These are phyloP conservation scores for Polymixis flavicincta DNA, from an alignment of 2,888 invertebrate genomes.

Conservation along the genomic window DNA sequence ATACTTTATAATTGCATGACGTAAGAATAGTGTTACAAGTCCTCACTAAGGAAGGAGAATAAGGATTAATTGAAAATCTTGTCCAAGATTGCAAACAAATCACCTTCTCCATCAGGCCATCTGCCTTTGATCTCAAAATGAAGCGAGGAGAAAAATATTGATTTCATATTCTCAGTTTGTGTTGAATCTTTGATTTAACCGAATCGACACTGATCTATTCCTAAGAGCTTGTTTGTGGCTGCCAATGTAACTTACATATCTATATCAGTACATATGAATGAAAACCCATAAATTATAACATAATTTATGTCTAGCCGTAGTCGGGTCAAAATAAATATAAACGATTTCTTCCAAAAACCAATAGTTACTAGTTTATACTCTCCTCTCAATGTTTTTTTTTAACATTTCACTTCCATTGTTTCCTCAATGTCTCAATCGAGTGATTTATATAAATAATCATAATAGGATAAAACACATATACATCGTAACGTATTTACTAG, in stretches of 20 bases:
- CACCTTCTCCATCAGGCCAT: background rate
- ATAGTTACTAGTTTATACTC: slow-evolving; percentile 35
- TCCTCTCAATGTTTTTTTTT: slow-evolving; percentile 20
- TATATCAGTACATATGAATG: slow-evolving; percentile 13
- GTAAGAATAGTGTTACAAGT: background rate
- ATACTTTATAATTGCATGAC: background rate
- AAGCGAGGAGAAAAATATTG: background rate
- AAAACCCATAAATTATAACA: background rate
- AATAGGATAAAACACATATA: slow-evolving; percentile 48
- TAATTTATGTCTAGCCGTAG: slow-evolving; percentile 25
- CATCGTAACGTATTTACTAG: slow-evolving; percentile 70
- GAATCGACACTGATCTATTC: background rate
- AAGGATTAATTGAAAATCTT: background rate
- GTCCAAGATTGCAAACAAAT: background rate
- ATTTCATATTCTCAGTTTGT: background rate
- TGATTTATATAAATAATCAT: slow-evolving; percentile 47
- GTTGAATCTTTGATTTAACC: slow-evolving; percentile 9
- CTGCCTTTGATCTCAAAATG: slow-evolving; percentile 17
- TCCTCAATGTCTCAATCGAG: slow-evolving; percentile 40
- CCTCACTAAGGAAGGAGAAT: background rate
- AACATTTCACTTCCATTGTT: slow-evolving; percentile 41
- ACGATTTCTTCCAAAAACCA: slow-evolving; percentile 28
- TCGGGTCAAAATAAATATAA: slow-evolving; percentile 26
- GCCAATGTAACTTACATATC: slow-evolving; percentile 32
- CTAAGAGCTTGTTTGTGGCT: background rate